phyloP scores from a whole-genome alignment of 2,888 invertebrate species.

The Hermaeophaga mercurialis region DNA sequence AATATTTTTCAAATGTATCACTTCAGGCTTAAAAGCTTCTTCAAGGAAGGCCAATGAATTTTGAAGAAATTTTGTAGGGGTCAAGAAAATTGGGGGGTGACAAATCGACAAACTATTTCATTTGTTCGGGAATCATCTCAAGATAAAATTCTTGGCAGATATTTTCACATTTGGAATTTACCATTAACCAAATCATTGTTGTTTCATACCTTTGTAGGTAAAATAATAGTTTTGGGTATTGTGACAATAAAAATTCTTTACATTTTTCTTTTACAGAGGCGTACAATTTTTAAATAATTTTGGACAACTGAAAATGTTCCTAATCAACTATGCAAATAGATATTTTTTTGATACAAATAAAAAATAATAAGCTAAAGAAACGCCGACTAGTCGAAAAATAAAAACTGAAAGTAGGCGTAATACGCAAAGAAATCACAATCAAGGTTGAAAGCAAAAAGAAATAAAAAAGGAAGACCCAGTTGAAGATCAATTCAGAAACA shows the following conservation, averaged over 20 bases:
- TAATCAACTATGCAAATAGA: too few species aligned
- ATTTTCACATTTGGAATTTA: slow-evolving; percentile 21
- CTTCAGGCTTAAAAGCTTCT: slow-evolving; percentile 10
- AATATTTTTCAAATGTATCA: slow-evolving; percentile 19
- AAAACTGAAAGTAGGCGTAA: too few species aligned
- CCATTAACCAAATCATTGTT: slow-evolving; percentile 13
- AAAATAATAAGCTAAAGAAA: too few species aligned
- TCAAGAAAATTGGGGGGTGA: slow-evolving; percentile 11
- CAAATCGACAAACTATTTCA: slow-evolving; percentile 22
- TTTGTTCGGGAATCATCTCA: slow-evolving; percentile 12
- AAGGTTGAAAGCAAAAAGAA: too few species aligned
- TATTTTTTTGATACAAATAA: too few species aligned
- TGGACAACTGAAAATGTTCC: too few species aligned
- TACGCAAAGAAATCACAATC: too few species aligned
- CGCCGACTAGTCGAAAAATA: too few species aligned
- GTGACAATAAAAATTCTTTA: slow-evolving; percentile 7
- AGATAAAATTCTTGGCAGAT: slow-evolving; percentile 20
- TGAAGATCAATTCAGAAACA: too few species aligned
- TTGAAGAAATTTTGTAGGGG: background rate
- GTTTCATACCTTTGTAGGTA: slow-evolving; percentile 14
- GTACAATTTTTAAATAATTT: slow-evolving; percentile 6
- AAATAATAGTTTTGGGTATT: slow-evolving; percentile 8
- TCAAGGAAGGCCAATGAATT: slow-evolving; percentile 7
- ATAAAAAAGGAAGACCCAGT: too few species aligned
- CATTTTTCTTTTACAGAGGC: slow-evolving; percentile 8